Conservation (phyloP, 1,140 invertebrate genomes). For the Drosophila melanica region DNA sequence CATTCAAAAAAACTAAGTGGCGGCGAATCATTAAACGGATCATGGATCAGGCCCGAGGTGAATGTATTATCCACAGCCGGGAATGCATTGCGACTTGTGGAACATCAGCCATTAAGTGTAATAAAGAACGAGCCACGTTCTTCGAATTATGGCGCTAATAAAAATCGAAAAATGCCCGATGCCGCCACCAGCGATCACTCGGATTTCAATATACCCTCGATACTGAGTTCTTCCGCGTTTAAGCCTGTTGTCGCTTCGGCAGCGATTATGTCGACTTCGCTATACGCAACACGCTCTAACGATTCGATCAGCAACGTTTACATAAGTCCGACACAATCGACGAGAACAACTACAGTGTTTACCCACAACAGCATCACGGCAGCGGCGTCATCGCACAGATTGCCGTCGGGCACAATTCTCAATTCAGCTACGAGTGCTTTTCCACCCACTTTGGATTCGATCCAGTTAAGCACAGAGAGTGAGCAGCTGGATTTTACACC, state of each 20-base stretch:
- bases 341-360: conserved; percentile 84
- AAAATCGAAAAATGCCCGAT: conserved; percentile 34
- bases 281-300: conserved; percentile 57
- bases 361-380: conserved; percentile 53
- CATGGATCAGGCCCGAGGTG: conserved; percentile 85
- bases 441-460: conserved; percentile 32
- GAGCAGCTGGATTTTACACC: conserved; percentile 10
- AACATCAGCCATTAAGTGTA: conserved; percentile 27
- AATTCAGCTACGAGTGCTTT: conserved; percentile 16
- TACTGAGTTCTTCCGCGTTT: conserved; percentile 86
- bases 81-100: conserved; percentile 12
- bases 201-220: conserved; percentile 61
- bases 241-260: conserved; percentile 85
- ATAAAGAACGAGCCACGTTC: conserved; percentile 47
- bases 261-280: conserved; percentile 60
- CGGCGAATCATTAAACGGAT: conserved; percentile 78
- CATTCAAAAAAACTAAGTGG: conserved; percentile 39
- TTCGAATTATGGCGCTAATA: conserved; percentile 10
- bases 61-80: conserved; percentile 18
- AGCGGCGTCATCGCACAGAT: conserved; percentile 15
- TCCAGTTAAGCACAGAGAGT: conserved; percentile 23
- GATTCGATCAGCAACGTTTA: conserved; percentile 52
- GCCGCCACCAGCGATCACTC: conserved; percentile 23
- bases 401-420: conserved; percentile 12
- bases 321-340: conserved; percentile 75